phyloP scores from a whole-genome alignment of 2,888 invertebrate genomes.

The Athalia circularis region DNA sequence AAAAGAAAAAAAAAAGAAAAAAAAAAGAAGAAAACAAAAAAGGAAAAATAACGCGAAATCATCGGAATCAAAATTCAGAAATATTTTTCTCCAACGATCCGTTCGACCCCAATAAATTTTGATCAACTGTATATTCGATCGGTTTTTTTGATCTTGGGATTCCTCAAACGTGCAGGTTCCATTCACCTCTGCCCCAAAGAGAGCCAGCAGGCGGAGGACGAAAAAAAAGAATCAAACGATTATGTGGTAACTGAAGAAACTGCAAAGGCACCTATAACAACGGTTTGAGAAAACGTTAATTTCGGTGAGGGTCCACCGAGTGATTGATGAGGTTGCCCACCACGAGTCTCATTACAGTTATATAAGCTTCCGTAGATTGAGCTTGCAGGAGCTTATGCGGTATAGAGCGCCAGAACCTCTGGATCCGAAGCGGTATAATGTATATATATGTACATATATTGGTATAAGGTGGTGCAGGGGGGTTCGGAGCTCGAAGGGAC shows the following conservation, averaged over 20 bases:
- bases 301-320: slow-evolving; percentile 60
- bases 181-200: no score
- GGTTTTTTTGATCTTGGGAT: no score
- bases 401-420: no score
- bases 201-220: no score
- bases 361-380: slow-evolving; percentile 74
- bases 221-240: background rate
- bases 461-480: slow-evolving; percentile 14
- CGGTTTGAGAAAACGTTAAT: slow-evolving; percentile 43
- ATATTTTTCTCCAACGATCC: no score
- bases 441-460: no score
- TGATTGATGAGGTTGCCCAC: slow-evolving; percentile 73
- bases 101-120: no score
- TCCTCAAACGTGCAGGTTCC: no score
- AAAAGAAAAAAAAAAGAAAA: background rate
- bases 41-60: background rate
- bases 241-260: background rate
- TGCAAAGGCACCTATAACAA: slow-evolving; percentile 21
- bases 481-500: slow-evolving; percentile 3
- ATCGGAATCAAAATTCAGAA: background rate
- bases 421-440: no score
- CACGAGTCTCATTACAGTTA: slow-evolving; percentile 74
- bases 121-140: no score
- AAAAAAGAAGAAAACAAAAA: background rate
- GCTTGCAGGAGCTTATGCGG: slow-evolving; percentile 68